phyloP scores from a whole-genome alignment of 2,797 vertebrate species.

The Lemur catta region DNA sequence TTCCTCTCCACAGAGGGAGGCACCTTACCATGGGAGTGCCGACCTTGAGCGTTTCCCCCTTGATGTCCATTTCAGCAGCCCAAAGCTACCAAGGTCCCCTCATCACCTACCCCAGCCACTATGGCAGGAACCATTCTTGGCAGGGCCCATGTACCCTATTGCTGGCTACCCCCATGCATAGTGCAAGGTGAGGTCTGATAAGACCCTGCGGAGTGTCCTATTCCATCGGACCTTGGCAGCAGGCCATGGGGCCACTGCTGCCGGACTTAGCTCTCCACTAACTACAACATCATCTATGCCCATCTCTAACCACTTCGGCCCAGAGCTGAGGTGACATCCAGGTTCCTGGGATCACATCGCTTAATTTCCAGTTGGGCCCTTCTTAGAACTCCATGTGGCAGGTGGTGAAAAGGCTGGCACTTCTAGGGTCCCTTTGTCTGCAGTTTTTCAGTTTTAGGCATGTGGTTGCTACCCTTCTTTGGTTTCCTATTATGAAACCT shows the following conservation, averaged over 20 bases:
- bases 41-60: neutral
- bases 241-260: neutral
- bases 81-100: neutral
- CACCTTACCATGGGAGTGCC: neutral
- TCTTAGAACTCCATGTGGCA: neutral
- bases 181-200: neutral
- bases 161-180: neutral
- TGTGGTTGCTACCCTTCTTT: neutral
- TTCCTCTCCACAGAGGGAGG: neutral
- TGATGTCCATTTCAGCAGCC: neutral
- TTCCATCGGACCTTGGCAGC: neutral
- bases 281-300: neutral
- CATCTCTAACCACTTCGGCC: neutral
- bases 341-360: neutral
- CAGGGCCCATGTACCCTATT: rapidly evolving
- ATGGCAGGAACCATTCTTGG: neutral
- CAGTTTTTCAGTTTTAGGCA: neutral
- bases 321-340: neutral
- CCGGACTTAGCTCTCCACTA: neutral
- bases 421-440: neutral
- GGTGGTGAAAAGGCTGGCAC: neutral
- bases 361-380: neutral
- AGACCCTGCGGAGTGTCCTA: neutral
- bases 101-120: neutral
- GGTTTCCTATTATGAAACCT: neutral